phyloP scores from a whole-genome alignment of 2,797 vertebrate genomes.

The Epinephelus malabaricus region DNA sequence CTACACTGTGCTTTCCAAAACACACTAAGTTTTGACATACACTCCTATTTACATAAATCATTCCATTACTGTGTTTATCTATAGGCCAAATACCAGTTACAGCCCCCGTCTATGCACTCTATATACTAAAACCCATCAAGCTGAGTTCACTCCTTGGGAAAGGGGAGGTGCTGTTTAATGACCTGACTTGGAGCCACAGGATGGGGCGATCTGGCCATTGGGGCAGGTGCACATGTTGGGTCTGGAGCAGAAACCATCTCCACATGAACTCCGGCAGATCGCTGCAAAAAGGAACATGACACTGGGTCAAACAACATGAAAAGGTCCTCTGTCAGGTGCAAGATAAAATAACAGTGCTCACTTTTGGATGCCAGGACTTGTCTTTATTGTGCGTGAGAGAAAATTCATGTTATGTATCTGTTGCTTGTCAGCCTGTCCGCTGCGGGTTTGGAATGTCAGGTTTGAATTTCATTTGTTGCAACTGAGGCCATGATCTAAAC shows the following conservation, averaged over 20 bases:
- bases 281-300: conserved; percentile 84
- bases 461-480: conserved; percentile 45
- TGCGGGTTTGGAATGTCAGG: conserved; percentile 53
- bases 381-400: conserved; percentile 40
- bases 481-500: conserved; percentile 41
- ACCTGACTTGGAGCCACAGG: conserved; percentile 99
- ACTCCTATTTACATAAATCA: conserved; percentile 54
- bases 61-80: conserved; percentile 39
- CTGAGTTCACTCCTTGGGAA: conserved; percentile 13
- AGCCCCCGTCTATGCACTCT: conserved; percentile 5
- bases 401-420: conserved; percentile 53
- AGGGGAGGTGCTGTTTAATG: conserved; percentile 40
- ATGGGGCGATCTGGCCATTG: conserved; percentile 93
- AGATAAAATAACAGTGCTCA: conserved; percentile 26
- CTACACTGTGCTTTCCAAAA: conserved; percentile 20
- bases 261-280: conserved; percentile 97
- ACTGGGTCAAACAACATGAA: conserved; percentile 48
- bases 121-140: conserved; percentile 36
- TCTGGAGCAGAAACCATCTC: conserved; percentile 99
- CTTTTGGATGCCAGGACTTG: conserved; percentile 10
- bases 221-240: conserved; percentile 99
- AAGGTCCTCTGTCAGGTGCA: conserved; percentile 34
- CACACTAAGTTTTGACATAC: conserved; percentile 35
- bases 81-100: conserved; percentile 30
- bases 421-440: conserved; percentile 37